Conservation (phyloP, 2,113 vertebrate genomes). For the Paralichthys olivaceus region DNA sequence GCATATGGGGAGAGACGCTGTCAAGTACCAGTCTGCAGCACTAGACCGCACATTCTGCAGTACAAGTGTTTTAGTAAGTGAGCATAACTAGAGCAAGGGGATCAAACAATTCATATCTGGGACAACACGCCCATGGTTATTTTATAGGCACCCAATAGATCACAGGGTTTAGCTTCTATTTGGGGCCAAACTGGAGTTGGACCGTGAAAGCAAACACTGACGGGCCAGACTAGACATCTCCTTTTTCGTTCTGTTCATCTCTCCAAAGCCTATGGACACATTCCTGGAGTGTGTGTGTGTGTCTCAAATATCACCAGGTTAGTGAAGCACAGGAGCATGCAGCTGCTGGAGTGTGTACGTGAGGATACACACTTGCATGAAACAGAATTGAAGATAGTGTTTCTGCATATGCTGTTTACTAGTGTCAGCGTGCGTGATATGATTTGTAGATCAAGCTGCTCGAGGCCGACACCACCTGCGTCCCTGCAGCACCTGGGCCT, state of each 20-base stretch:
- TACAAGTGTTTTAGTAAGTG: not conserved
- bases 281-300: constrained; percentile 31
- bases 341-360: constrained; percentile 12
- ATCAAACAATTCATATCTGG: constrained; percentile 51
- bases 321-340: not conserved
- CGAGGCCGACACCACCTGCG: constrained; percentile 6
- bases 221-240: constrained; percentile 17
- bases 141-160: constrained; percentile 44
- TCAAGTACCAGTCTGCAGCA: constrained; percentile 30
- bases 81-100: constrained; percentile 33
- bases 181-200: constrained; percentile 8
- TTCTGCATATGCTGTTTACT: constrained; percentile 22
- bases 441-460: constrained; percentile 35
- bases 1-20: constrained; percentile 41
- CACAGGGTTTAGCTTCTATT: constrained; percentile 27
- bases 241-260: constrained; percentile 23
- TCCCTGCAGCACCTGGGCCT: constrained; percentile 23
- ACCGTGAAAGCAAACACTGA: constrained; percentile 35
- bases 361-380: not conserved
- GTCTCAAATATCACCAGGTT: constrained; percentile 27
- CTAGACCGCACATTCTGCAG: constrained; percentile 12
- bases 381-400: not conserved
- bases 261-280: constrained; percentile 35
- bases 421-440: constrained; percentile 7
- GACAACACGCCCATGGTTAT: constrained; percentile 40